phyloP scores from a whole-genome alignment of 2,113 vertebrate genomes.

The Peromyscus polionotus region DNA sequence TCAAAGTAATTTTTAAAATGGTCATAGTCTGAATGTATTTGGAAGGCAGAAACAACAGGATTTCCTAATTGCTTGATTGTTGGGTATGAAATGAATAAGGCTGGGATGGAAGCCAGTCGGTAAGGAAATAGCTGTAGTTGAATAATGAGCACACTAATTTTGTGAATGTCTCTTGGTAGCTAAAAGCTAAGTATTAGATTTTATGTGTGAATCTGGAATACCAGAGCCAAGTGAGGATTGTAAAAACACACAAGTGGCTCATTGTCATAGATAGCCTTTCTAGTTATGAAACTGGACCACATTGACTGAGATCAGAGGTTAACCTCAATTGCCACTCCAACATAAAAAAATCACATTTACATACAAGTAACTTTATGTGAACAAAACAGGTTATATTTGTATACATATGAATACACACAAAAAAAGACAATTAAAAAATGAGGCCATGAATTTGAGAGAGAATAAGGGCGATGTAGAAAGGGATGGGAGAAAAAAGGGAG shows the following conservation, averaged over 20 bases:
- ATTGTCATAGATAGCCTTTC: background rate
- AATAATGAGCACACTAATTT: background rate
- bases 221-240: background rate
- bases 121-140: background rate
- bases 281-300: background rate
- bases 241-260: background rate
- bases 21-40: background rate
- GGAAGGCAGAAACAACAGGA: background rate
- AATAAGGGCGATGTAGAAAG: background rate
- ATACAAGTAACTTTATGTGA: background rate
- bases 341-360: background rate
- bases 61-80: background rate
- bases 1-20: background rate
- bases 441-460: background rate
- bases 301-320: background rate
- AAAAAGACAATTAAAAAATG: background rate
- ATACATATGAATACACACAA: background rate
- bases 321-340: background rate
- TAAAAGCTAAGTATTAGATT: background rate
- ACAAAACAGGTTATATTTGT: background rate
- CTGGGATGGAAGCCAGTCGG: background rate
- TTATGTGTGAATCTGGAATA: background rate
- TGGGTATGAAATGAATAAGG: background rate
- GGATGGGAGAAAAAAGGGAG: background rate
- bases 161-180: constrained; percentile 1